phyloP scores from a whole-genome alignment of 2,113 vertebrate species.

The Sciurus niger region DNA sequence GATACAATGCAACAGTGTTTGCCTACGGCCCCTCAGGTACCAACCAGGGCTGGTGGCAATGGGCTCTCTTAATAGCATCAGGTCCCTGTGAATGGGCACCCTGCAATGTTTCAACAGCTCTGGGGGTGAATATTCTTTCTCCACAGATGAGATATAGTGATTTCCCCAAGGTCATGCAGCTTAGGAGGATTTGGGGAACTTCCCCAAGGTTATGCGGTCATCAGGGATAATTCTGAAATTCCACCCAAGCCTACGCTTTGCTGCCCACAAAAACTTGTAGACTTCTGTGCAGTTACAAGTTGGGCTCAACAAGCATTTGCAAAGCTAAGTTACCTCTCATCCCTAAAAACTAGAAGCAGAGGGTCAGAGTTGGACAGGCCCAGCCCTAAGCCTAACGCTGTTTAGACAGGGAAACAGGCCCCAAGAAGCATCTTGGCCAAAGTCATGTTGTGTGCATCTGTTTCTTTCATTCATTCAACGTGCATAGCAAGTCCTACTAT shows the following conservation, averaged over 20 bases:
- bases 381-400: not conserved
- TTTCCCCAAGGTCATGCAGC: not conserved
- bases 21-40: constrained; percentile 88
- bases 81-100: not conserved
- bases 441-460: not conserved
- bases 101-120: not conserved
- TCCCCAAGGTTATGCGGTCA: not conserved
- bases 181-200: not conserved
- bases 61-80: accelerated
- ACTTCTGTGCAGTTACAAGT: not conserved
- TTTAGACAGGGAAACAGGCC: not conserved
- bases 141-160: accelerated
- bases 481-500: accelerated
- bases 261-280: not conserved
- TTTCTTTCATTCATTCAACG: not conserved
- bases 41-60: accelerated
- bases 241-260: no score
- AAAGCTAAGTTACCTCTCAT: not conserved
- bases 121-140: not conserved
- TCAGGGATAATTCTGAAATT: not conserved
- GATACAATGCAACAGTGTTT: constrained; percentile 88
- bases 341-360: not conserved
- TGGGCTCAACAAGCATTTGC: accelerated
- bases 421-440: not conserved
- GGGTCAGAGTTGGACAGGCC: not conserved